Evolutionary conservation across 2,797 vertebrate species (phyloP).

Genomic region (Spheniscus humboldti): DNA sequence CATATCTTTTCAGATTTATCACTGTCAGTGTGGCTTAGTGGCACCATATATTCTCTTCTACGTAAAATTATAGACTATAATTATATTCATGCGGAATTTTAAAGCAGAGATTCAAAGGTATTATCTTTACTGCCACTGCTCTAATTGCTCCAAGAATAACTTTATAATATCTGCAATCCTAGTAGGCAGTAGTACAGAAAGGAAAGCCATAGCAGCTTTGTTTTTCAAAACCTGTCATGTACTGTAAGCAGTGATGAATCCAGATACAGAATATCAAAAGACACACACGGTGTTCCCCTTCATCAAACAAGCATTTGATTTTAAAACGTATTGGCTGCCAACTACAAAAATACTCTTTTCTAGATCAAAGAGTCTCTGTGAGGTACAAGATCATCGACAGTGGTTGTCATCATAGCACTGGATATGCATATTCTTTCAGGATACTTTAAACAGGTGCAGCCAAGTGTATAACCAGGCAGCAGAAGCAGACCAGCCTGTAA

Average conservation of each 20-base stretch:
- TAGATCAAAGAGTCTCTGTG: slow-evolving; percentile 23
- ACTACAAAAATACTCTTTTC: slow-evolving; percentile 17
- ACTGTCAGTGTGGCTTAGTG: background rate
- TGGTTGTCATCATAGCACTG: background rate
- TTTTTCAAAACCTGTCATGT: slow-evolving; percentile 44
- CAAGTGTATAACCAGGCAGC: background rate
- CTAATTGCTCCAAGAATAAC: background rate
- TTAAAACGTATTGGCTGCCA: slow-evolving; percentile 37
- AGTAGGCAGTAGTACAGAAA: background rate
- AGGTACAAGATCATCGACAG: background rate
- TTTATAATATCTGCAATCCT: background rate
- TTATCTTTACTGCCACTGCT: background rate
- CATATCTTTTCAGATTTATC: background rate
- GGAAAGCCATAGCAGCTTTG: background rate
- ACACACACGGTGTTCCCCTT: background rate
- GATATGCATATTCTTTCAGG: background rate
- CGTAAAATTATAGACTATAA: background rate
- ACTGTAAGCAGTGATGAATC: slow-evolving; percentile 16
- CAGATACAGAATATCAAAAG: slow-evolving; percentile 38
- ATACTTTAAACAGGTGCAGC: background rate
- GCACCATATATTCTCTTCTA: background rate
- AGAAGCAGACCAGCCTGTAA: background rate
- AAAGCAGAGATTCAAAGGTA: background rate
- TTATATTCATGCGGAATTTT: background rate
- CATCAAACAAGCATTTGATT: slow-evolving; percentile 41